Evolutionary conservation across 2,113 vertebrate species (phyloP).

Genomic region (Bubo scandiacus): DNA sequence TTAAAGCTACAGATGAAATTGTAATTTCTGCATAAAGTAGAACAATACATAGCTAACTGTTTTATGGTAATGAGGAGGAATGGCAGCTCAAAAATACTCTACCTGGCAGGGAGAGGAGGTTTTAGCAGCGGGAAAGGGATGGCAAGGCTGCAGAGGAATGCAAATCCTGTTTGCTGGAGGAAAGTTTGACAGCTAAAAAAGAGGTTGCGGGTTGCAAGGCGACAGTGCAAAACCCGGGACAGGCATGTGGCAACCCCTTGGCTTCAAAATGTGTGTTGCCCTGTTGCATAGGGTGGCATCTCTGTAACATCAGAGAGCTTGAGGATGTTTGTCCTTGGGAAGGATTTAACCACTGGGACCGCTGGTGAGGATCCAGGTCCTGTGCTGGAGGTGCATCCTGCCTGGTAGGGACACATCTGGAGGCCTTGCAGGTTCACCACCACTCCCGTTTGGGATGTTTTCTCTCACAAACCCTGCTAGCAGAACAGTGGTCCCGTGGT

Average conservation of each 20-base stretch:
- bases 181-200: background rate
- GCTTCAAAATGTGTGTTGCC: background rate
- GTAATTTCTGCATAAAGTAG: constrained; percentile 18
- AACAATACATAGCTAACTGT: background rate
- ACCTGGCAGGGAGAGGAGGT: background rate
- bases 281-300: background rate
- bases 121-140: background rate
- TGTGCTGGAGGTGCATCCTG: background rate
- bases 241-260: rapidly evolving
- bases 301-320: background rate
- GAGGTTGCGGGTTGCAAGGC: background rate
- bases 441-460: background rate
- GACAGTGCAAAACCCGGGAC: background rate
- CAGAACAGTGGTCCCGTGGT: too few relatives aligned
- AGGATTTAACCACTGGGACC: background rate
- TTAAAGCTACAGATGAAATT: constrained; percentile 50
- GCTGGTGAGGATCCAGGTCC: rapidly evolving
- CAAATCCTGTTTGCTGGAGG: background rate
- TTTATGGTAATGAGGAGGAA: constrained; percentile 15
- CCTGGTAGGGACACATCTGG: background rate
- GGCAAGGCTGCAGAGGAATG: background rate
- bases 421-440: background rate
- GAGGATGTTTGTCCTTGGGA: background rate
- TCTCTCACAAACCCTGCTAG: background rate
- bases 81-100: background rate